These are phyloP conservation scores for Tyrannus savana DNA, from an alignment of 2,113 vertebrate genomes.

Conservation along the genomic window DNA sequence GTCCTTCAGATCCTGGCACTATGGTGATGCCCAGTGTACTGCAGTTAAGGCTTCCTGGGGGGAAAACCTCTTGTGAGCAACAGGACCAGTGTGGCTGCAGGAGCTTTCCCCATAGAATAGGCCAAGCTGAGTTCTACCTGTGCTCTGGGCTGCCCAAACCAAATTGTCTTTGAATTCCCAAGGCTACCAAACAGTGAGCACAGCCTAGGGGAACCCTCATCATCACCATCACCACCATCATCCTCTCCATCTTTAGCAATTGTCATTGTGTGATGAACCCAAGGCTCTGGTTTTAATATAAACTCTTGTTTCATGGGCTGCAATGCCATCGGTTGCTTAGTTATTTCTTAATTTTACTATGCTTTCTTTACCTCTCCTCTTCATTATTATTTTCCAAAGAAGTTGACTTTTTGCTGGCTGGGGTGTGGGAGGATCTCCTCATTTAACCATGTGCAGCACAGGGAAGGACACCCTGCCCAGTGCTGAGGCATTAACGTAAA, in stretches of 20 bases:
- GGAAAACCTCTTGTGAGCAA: neutral
- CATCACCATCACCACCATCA: neutral
- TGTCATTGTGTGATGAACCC: neutral
- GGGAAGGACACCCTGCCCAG: neutral
- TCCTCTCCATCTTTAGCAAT: neutral
- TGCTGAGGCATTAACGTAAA: neutral
- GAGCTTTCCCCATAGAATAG: fast-evolving
- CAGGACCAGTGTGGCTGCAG: fast-evolving
- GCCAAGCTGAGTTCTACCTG: neutral
- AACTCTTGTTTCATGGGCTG: neutral
- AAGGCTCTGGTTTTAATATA: neutral
- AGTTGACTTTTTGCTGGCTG: neutral
- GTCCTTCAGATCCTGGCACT: too few species aligned
- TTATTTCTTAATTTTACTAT: neutral
- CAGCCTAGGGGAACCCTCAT: neutral
- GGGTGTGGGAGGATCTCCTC: neutral
- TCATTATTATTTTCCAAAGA: neutral
- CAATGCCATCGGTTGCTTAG: neutral
- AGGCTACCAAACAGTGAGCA: neutral
- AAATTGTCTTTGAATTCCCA: neutral
- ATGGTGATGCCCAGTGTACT: too few species aligned
- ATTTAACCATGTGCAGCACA: neutral
- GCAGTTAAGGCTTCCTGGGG: neutral
- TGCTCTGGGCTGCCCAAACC: neutral
- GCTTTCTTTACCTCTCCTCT: neutral